These are phyloP conservation scores for Acropora tenuis DNA, from an alignment of 64 coral and sea anemone genomes.

Conservation along the genomic window DNA sequence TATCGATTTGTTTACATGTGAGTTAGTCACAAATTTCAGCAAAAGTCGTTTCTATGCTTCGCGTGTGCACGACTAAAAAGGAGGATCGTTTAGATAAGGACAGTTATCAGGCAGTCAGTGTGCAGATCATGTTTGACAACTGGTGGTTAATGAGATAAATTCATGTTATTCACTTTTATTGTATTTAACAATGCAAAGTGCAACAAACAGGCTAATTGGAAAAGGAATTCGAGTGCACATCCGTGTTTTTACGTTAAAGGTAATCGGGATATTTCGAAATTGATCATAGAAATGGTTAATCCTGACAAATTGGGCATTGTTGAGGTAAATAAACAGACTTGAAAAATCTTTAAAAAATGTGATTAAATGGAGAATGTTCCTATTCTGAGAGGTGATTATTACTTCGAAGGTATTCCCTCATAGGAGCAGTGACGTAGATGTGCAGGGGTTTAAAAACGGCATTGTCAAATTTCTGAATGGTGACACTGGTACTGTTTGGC, in stretches of 20 bases:
- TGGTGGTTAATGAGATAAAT: not conserved
- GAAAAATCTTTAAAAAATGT: not conserved
- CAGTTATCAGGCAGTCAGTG: not conserved
- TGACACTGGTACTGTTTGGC: slow-evolving; percentile 34
- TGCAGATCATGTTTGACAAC: not conserved
- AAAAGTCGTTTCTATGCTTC: not conserved
- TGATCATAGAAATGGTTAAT: not conserved
- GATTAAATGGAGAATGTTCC: not conserved
- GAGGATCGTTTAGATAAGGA: not conserved
- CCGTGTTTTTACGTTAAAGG: not conserved
- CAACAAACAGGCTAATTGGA: not conserved
- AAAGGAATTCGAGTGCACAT: not conserved
- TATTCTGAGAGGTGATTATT: slow-evolving; percentile 1
- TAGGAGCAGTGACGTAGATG: not conserved
- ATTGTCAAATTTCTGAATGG: slow-evolving; percentile 15
- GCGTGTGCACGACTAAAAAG: not conserved
- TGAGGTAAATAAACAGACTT: not conserved
- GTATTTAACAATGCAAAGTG: not conserved
- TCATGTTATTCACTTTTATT: not conserved
- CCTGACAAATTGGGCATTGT: not conserved
- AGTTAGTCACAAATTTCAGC: not conserved
- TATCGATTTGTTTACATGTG: not conserved
- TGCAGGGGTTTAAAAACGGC: not conserved
- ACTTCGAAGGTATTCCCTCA: not conserved
- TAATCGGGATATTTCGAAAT: not conserved